Evolutionary conservation across 2,888 invertebrate genomes (phyloP), one percentile per base, ranked within the genome.

Genomic region (Campaea margaritaria): DNA sequence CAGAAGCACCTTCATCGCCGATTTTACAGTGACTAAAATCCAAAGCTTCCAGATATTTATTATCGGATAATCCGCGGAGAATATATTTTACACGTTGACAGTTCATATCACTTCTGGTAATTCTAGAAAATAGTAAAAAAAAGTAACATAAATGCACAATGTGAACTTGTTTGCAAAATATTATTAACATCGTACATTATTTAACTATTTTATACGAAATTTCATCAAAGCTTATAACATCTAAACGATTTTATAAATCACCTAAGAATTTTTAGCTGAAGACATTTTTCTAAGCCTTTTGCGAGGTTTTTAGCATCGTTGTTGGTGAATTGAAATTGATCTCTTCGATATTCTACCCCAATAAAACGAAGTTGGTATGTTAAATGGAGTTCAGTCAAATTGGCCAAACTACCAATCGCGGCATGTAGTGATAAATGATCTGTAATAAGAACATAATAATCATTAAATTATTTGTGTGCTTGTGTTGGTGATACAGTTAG

Each of bases 11-110:
- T 13, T 90, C 86, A 72, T 95, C 93, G 0, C 86, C 91, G 61
- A 95, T 93, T 75, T 93, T 92, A 75, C 95, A 95, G 71, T 95
- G 94, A 49, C 95, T 94, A 51, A 95, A 92, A 79, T 95, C 94
- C 45, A 95, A 70, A 45, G 93, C 93, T 57, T 93, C 87, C 47
- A 95, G 68, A 68, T 88, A 76, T 63, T 79, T 72, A 64, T 79
- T 85, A 43, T 90, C 87, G 36, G 80, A 78, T 57, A 93, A 62
- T 27, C 91, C 91, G 2, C 91, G 85, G 41, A 93, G 76, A 61
- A 93, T 81, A 64, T 88, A 89, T 75, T 89, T 93, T 0, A 90
- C 74, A 73, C 81, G 84, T 74, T 87, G 88, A 53, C 93, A 92
- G 70, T 91, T 89, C 80, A 93, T 82, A 65, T 91, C 91, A 66